Evolutionary conservation across 2,797 vertebrate genomes (phyloP).

Genomic region (Todus mexicanus): DNA sequence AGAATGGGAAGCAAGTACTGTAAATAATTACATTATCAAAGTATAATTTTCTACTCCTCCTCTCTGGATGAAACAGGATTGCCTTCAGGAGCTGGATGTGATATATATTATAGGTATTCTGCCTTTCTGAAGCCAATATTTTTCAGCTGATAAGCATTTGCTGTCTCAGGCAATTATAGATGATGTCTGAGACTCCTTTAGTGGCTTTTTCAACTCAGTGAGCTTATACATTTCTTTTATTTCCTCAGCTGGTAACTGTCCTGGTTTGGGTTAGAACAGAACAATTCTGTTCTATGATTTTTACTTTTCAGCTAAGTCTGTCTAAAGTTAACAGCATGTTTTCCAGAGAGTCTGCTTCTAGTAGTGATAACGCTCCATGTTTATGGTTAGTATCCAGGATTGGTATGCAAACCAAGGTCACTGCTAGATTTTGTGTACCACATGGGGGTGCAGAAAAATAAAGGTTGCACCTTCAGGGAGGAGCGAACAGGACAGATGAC

Average conservation of each 20-base stretch:
- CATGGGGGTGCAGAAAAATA: too few species aligned
- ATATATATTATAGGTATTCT: not conserved
- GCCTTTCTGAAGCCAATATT: not conserved
- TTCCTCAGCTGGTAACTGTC: not conserved
- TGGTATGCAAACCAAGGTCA: too few species aligned
- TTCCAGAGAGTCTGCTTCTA: too few species aligned
- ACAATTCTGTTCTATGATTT: too few species aligned
- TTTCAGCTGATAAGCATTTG: not conserved
- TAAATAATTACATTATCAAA: not conserved
- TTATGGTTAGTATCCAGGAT: too few species aligned
- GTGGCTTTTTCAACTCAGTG: not conserved
- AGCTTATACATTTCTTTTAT: not conserved
- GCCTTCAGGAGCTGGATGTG: not conserved
- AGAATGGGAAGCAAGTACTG: not conserved
- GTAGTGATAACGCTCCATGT: too few species aligned
- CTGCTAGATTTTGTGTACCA: too few species aligned
- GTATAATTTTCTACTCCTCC: not conserved
- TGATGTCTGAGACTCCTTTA: not conserved
- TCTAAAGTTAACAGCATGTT: too few species aligned
- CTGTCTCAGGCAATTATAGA: not conserved
- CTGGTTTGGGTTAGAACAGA: too few species aligned
- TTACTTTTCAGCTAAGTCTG: too few species aligned
- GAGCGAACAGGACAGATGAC: too few species aligned
- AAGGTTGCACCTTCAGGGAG: too few species aligned
- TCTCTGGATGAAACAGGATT: not conserved